Evolutionary conservation across 2,797 vertebrate genomes (phyloP), one percentile per base, ranked within the genome.

Genomic region (Phrynocephalus guinanensis): DNA sequence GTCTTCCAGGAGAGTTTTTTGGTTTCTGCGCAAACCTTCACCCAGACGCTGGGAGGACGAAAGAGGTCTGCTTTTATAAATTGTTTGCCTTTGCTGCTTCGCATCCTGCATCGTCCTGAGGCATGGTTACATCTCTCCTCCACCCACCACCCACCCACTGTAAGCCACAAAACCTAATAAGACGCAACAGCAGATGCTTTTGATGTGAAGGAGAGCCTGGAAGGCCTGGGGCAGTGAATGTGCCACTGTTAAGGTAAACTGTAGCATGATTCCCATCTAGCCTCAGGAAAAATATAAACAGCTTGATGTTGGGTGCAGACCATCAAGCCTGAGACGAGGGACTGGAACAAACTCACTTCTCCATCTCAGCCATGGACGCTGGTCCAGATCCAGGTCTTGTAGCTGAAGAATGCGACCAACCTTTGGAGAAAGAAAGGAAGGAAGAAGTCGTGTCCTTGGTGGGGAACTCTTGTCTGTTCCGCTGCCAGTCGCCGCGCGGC

Each of bases 21-120:
- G 0, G 63, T 80, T 38, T 0, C 0, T 0, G 72, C 56, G 33
- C 0, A 0, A 18, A 82, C 72, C 1, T 75, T 44, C 56, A 28
- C 1, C 0, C 0, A 67, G 60, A 20, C n/a, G 1, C 71, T 2
- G 2, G 76, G 79, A 71, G 71, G 22, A 0, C 0, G 16, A 11
- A 5, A 1, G 3, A 79, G 50, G 24, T 3, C 38, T 5, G 26
- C 0, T 9, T 30, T 5, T 70, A 24, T 68, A 76, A 82, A 5
- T n/a, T 22, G 5, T 86, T 50, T 0, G 0, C 1, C 30, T 30
- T 73, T 6, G 10, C 66, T 56, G 24, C 28, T 0, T 1, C 26
- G 0, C 77, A 73, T 16, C 20, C 0, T 1, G 60, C 79, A 1
- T 33, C 0, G 0, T 13, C 82, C 70, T 87, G 76, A n/a, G 63